phyloP scores from a whole-genome alignment of 2,113 vertebrate genomes.

The Cyprinodon brontotheroides region DNA sequence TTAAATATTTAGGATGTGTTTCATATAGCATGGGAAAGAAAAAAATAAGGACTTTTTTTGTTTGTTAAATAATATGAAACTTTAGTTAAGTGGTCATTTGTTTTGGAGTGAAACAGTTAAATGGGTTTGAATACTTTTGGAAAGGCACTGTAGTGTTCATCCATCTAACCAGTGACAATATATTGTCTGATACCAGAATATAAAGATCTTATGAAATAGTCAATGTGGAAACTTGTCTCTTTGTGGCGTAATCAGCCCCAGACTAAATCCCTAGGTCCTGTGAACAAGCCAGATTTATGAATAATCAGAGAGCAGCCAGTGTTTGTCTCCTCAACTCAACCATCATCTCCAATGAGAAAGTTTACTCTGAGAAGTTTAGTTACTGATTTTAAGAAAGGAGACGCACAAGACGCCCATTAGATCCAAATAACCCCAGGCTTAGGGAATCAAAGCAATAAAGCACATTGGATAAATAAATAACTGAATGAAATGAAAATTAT shows the following conservation, averaged over 20 bases:
- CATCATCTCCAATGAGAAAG: slow-evolving; percentile 78
- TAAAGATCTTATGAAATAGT: slow-evolving; percentile 23
- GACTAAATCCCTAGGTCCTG: slow-evolving; percentile 35
- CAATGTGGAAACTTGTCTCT: slow-evolving; percentile 23
- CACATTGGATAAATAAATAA: slow-evolving; percentile 72
- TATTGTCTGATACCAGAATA: slow-evolving; percentile 27
- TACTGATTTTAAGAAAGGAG: slow-evolving; percentile 69
- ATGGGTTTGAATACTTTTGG: not conserved
- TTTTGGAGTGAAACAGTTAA: not conserved
- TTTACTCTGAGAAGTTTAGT: slow-evolving; percentile 75
- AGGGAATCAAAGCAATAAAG: slow-evolving; percentile 69
- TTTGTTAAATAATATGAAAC: not conserved
- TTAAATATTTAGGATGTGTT: no score
- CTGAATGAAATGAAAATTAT: slow-evolving; percentile 64
- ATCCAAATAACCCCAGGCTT: slow-evolving; percentile 73
- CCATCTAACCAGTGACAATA: slow-evolving; percentile 18
- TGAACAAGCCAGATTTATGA: slow-evolving; percentile 59
- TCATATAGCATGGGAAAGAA: no score
- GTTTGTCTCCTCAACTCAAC: slow-evolving; percentile 80
- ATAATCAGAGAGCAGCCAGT: slow-evolving; percentile 68
- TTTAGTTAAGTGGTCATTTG: not conserved
- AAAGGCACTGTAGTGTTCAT: slow-evolving; percentile 3
- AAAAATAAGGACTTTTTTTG: not conserved
- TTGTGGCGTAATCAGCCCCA: slow-evolving; percentile 33
- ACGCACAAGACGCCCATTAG: slow-evolving; percentile 73